Evolutionary conservation across 2,888 invertebrate genomes (phyloP).

Genomic region (Ceriagrion tenellum): DNA sequence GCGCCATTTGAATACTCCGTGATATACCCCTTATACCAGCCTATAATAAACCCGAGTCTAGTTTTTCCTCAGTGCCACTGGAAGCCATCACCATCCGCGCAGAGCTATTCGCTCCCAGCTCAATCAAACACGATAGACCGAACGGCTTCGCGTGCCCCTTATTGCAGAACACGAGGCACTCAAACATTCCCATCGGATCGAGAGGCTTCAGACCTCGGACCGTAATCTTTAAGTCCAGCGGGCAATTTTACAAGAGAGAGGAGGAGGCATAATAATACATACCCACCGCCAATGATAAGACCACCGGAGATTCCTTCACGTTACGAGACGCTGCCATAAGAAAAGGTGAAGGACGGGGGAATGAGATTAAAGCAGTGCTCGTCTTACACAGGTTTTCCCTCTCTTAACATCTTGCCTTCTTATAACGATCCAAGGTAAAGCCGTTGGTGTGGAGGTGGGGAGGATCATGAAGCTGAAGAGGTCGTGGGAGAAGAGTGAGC

Average conservation of each 20-base stretch:
- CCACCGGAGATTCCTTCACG: neutral
- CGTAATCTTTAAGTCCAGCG: neutral
- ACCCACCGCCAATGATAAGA: neutral
- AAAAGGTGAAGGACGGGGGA: neutral
- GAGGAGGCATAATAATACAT: neutral
- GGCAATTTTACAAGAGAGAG: neutral
- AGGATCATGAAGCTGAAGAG: neutral
- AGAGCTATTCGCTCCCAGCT: neutral
- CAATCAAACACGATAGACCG: neutral
- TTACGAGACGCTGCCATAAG: neutral
- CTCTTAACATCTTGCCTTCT: neutral
- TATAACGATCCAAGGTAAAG: neutral
- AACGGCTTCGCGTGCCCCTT: neutral
- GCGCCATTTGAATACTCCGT: neutral
- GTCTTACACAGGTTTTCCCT: conserved; percentile 8
- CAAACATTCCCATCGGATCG: neutral
- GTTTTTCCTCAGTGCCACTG: neutral
- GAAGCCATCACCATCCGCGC: neutral
- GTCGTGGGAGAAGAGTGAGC: neutral
- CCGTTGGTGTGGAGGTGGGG: neutral
- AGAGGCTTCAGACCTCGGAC: neutral
- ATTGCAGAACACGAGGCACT: neutral
- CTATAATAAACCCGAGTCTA: neutral
- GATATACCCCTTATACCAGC: neutral
- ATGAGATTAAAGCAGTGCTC: neutral